These are phyloP conservation scores for Spondyliosoma cantharus DNA, from an alignment of 2,797 vertebrate species.

Conservation along the genomic window DNA sequence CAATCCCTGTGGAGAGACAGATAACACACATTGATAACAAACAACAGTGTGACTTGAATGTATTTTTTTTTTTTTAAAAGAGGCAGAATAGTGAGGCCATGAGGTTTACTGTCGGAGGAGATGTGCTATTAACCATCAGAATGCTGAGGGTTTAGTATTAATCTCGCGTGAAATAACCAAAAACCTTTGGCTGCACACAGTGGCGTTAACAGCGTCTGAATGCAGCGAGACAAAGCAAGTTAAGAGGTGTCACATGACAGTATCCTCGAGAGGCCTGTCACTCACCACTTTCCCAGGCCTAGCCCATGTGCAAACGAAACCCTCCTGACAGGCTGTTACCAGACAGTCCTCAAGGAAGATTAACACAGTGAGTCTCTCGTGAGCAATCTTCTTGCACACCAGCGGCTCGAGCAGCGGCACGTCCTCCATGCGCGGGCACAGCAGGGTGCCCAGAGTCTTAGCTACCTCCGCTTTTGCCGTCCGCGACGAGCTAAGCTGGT, in stretches of 20 bases:
- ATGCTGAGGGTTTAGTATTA: slow-evolving; percentile 38
- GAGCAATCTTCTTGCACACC: slow-evolving; percentile 99
- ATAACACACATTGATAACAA: slow-evolving; percentile 71
- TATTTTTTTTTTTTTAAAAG: slow-evolving; percentile 45
- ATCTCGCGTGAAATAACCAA: slow-evolving; percentile 42
- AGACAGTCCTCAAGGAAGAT: slow-evolving; percentile 99
- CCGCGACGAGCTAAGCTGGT: slow-evolving; percentile 87
- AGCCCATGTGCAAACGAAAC: slow-evolving; percentile 99
- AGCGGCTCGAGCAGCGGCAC: slow-evolving; percentile 97
- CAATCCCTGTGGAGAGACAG: slow-evolving; percentile 89
- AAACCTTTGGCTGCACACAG: slow-evolving; percentile 35
- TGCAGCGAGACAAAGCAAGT: slow-evolving; percentile 34
- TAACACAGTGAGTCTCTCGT: slow-evolving; percentile 98
- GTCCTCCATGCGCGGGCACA: slow-evolving; percentile 98
- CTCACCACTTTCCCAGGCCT: slow-evolving; percentile 99
- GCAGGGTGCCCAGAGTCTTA: slow-evolving; percentile 94
- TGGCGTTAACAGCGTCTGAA: slow-evolving; percentile 36
- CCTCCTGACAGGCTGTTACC: slow-evolving; percentile 99
- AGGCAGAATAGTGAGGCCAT: slow-evolving; percentile 49
- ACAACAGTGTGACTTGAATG: slow-evolving; percentile 43
- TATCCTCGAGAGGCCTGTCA: slow-evolving; percentile 72
- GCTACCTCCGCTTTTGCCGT: slow-evolving; percentile 92
- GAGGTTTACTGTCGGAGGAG: slow-evolving; percentile 48
- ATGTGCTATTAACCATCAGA: slow-evolving; percentile 40
- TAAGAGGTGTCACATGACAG: slow-evolving; percentile 70